Evolutionary conservation across 2,797 vertebrate genomes (phyloP), one percentile per base, ranked within the genome.

Genomic region (Erpetoichthys calabaricus): DNA sequence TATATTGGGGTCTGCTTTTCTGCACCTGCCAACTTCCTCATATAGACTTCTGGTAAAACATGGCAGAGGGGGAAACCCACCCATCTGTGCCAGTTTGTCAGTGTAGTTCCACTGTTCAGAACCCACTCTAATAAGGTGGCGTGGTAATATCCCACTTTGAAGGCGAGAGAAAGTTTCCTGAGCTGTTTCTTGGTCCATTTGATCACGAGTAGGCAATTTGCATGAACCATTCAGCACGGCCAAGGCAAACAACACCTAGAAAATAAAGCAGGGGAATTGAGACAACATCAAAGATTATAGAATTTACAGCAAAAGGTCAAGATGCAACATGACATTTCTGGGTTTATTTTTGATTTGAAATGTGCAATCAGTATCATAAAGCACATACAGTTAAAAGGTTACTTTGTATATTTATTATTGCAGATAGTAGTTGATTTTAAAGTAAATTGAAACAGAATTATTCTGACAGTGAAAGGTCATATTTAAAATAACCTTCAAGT

Each of bases 81-180:
- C 82, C 0, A 44, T 25, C 4, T 1, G 46, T 1, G 84, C 81
- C 55, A 90, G 76, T 1, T 42, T n/a, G 1, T 10, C 8, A 45
- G 72, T 76, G 68, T 89, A 90, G 8, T 65, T 67, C 87, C 86
- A 89, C 66, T 90, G 87, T 3, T 68, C 70, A 41, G 9, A 52
- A 0, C 71, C 66, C 60, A 89, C 46, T 4, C 64, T 45, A 62
- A 87, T 63, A 45, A 88, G 66, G 67, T 88, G 81, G 59, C 62
- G 74, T 55, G 41, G 63, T 10, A 67, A 52, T 3, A 81, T 70
- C 3, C 70, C 68, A 1, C 6, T 6, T 41, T 8, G 10, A 25
- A 59, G 56, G 45, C 61, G 45, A 3, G 47, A 42, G 8, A 5
- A 8, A 9, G 67, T 47, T 53, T 64, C 59, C 73, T 78, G 1